These are phyloP conservation scores for Apodemia duryi DNA, from an alignment of 2,888 invertebrate genomes.

Conservation along the genomic window DNA sequence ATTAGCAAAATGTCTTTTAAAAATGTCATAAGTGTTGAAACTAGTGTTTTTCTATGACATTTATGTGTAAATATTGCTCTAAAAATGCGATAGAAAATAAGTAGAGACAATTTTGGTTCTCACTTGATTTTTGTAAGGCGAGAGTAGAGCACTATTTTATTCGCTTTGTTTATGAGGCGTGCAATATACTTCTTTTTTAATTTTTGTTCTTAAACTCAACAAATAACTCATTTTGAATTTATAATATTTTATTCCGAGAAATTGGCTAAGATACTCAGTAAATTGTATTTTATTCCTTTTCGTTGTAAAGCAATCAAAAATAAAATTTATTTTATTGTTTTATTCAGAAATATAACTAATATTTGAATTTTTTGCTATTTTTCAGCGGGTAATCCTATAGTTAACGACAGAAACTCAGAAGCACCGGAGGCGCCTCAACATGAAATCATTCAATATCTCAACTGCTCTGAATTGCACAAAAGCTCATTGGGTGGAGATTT, in stretches of 20 bases:
- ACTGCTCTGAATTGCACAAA: no score
- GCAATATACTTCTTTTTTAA: background rate
- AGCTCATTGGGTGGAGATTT: no score
- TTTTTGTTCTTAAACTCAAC: conserved; percentile 15
- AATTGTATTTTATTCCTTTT: conserved; percentile 22
- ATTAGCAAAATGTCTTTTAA: conserved; percentile 19
- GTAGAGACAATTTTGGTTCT: background rate
- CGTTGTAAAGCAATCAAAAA: conserved; percentile 19
- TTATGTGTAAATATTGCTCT: conserved; percentile 20
- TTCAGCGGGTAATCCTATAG: background rate
- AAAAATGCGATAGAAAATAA: background rate
- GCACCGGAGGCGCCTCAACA: background rate
- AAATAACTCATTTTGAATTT: conserved; percentile 19
- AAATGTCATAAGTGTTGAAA: conserved; percentile 14
- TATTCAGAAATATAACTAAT: conserved; percentile 21
- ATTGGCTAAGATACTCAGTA: conserved; percentile 12
- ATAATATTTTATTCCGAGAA: conserved; percentile 20
- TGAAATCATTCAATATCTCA: background rate
- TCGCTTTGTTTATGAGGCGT: background rate
- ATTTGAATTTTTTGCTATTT: conserved; percentile 18
- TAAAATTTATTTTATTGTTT: conserved; percentile 18
- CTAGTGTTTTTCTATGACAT: conserved; percentile 16
- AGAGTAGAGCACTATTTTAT: background rate
- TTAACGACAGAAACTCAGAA: background rate
- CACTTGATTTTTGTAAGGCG: background rate